These are phyloP conservation scores for Plebejus melissa DNA, from an alignment of 2,888 invertebrate species.

Conservation along the genomic window DNA sequence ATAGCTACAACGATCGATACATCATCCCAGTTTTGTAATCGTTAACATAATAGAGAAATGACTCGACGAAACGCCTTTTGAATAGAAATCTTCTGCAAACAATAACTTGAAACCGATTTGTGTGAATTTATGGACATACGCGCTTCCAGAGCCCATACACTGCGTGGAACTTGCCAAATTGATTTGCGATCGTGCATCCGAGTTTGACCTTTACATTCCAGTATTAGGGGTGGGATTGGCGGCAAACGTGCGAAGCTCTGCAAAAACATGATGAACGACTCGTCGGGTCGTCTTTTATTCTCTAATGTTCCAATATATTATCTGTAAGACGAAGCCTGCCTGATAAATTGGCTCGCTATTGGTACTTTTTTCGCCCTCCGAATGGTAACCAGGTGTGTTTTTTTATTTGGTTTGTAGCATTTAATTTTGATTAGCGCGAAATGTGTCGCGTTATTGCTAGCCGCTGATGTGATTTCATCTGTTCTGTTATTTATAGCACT, in stretches of 20 bases:
- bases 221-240: conserved; percentile 19
- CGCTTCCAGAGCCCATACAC: conserved; percentile 41
- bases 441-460: conserved; percentile 35
- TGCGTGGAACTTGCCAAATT: conserved; percentile 40
- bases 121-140: conserved; percentile 55
- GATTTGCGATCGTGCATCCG: conserved; percentile 14
- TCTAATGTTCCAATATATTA: conserved; percentile 74
- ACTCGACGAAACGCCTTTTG: conserved; percentile 47
- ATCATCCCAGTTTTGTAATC: conserved; percentile 32
- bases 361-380: conserved; percentile 51
- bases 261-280: conserved; percentile 68
- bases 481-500: conserved; percentile 29
- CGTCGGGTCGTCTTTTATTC: conserved; percentile 67
- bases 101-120: conserved; percentile 50
- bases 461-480: conserved; percentile 29
- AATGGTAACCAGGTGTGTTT: conserved; percentile 48
- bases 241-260: conserved; percentile 37
- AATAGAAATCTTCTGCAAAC: conserved; percentile 48
- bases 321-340: conserved; percentile 59
- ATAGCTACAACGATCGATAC: conserved; percentile 34
- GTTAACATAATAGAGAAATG: conserved; percentile 40
- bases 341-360: conserved; percentile 62
- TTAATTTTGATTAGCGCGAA: conserved; percentile 42
- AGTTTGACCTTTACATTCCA: conserved; percentile 20
- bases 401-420: conserved; percentile 47